A percentile compares a stretch with the other conserved stretches of the same genome.
Evolutionary conservation across 2,888 invertebrate species (phyloP).

Genomic region (Rhimphoctona megacephalus): DNA sequence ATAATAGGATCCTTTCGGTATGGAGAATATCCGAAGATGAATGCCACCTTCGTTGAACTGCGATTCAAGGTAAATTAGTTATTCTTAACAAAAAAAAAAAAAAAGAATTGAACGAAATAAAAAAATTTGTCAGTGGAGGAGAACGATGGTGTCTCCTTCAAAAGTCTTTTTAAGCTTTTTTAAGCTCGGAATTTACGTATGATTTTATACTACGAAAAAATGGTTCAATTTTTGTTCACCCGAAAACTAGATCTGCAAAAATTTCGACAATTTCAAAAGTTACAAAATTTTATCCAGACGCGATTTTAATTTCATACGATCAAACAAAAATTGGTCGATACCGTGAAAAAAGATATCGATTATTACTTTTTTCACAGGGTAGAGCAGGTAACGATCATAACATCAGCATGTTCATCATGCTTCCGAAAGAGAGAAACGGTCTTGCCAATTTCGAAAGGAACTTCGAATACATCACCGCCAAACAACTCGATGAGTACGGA

Average conservation of each 20-base stretch:
- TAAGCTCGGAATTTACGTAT: no score
- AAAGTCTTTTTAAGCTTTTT: no score
- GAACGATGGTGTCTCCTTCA: no score
- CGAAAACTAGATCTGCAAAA: background rate
- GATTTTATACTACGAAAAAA: no score
- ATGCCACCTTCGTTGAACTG: slow-evolving; percentile 89
- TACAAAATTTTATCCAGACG: no score
- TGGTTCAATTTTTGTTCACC: no score
- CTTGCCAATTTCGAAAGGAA: slow-evolving; percentile 40
- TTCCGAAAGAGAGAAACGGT: slow-evolving; percentile 41
- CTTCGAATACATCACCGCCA: slow-evolving; percentile 24
- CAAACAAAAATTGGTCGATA: background rate
- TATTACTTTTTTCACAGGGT: background rate
- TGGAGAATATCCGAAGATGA: slow-evolving; percentile 85
- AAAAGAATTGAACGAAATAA: no score
- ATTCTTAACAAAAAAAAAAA: no score
- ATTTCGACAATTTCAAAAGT: background rate
- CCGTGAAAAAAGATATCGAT: background rate
- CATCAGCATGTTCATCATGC: slow-evolving; percentile 59
- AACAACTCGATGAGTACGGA: background rate
- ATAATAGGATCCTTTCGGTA: slow-evolving; percentile 86
- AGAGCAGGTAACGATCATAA: background rate
- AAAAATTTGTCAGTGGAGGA: no score
- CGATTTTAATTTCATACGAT: no score
- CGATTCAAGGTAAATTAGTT: no score